Evolutionary conservation across 1,140 invertebrate species (phyloP), one percentile per base, ranked within the genome.

Genomic region (Procambarus clarkii): DNA sequence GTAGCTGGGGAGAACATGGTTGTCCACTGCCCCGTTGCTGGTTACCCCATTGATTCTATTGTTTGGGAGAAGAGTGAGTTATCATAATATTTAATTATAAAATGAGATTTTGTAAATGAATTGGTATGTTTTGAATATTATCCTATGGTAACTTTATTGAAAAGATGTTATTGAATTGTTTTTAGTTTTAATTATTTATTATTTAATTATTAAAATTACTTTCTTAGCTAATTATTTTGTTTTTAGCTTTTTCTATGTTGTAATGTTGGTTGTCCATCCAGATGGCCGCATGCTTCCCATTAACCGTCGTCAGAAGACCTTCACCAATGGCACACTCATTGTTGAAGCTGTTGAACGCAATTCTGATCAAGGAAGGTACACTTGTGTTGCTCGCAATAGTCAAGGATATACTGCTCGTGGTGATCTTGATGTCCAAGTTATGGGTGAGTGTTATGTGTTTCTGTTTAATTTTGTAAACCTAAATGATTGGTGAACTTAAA

Each of bases 271-370:
- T 58, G 34, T 60, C 11, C 58, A 45, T 84, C 46, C 93, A 96
- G 96, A 96, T 94, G 96, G 95, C 46, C 95, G 97, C 77, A 96
- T 97, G 11, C 95, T 99, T 78, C 98, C 98, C 79, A 98, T 98
- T 94, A 99, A 99, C 94, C 96, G 98, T 93, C 98, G 99, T 93
- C 98, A 99, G 94, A 98, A 98, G 94, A 98, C 99, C 24, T 98
- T 98, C 95, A 97, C 97, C 48, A 98, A 99, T 94, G 98, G 98
- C 80, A 98, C 98, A 0, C 96, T 99, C 1, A 97, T 98, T 82
- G 98, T 99, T 93, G 97, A 98, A 94, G 98, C 98, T 94, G 98
- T 99, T 2, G 98, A 99, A 94, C 96, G 98, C 50, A 96, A 96
- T 92, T 97, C 97, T 86, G 98, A 99, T 95, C 98, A 98, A 94